Evolutionary conservation across 2,113 vertebrate genomes (phyloP).

Genomic region (Macroglossus sobrinus): DNA sequence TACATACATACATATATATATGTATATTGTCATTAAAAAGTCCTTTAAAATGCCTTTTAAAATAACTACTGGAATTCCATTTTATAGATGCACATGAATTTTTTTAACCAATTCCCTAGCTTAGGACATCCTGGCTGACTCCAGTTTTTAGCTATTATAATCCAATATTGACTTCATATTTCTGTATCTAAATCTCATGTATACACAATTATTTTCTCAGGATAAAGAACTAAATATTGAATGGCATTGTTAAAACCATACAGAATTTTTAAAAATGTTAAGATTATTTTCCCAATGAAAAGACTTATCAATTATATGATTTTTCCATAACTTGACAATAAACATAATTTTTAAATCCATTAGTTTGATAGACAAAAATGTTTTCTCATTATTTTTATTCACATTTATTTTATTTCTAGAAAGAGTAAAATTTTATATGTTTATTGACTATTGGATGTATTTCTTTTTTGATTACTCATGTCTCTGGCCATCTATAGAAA

Average conservation of each 20-base stretch:
- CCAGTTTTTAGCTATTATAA: neutral
- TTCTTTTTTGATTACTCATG: neutral
- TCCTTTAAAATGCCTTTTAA: neutral
- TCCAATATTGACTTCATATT: neutral
- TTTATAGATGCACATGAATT: neutral
- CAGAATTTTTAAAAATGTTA: neutral
- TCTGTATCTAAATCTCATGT: neutral
- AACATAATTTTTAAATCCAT: neutral
- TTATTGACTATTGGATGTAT: neutral
- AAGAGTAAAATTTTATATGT: neutral
- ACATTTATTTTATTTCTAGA: neutral
- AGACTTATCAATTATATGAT: neutral
- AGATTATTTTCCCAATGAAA: neutral
- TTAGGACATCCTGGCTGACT: neutral
- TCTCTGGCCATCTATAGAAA: neutral
- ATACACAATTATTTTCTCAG: neutral
- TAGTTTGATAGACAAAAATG: neutral
- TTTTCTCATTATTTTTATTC: neutral
- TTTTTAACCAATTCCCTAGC: neutral
- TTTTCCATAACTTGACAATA: neutral
- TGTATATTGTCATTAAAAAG: neutral
- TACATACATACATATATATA: neutral
- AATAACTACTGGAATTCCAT: neutral
- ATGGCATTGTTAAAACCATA: neutral
- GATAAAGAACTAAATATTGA: conserved; percentile 3